Percentiles rank a stretch among this genome's conserved stretches.
These are phyloP conservation scores for Tetrapedia diversipes DNA, from an alignment of 2,888 invertebrate species.

Conservation along the genomic window DNA sequence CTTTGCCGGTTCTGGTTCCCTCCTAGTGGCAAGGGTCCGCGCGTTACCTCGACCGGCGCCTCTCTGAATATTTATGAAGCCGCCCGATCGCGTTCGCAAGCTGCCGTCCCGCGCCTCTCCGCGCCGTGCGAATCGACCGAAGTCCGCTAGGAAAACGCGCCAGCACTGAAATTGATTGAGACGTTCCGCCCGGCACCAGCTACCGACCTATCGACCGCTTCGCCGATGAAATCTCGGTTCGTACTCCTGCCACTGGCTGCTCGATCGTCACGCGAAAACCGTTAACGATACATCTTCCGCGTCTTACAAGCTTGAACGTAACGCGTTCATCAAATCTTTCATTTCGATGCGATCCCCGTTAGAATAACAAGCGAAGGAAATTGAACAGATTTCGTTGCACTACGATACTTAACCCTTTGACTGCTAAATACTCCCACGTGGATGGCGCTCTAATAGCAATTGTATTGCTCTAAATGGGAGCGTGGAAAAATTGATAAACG, in stretches of 20 bases:
- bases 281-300: background rate
- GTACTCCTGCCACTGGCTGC: constrained; percentile 49
- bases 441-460: too few relatives aligned
- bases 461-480: too few relatives aligned
- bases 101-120: too few relatives aligned
- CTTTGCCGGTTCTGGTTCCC: background rate
- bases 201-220: background rate
- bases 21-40: background rate
- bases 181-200: constrained; percentile 8
- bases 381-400: background rate
- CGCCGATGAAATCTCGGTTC: constrained; percentile 56
- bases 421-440: too few relatives aligned
- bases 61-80: constrained; percentile 69
- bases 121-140: constrained; percentile 4
- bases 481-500: too few relatives aligned
- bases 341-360: background rate
- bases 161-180: constrained; percentile 44
- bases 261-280: background rate
- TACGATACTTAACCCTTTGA: too few relatives aligned
- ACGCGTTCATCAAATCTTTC: background rate
- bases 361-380: background rate
- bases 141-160: constrained; percentile 6
- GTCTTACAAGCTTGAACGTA: constrained; percentile 11
- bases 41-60: constrained; percentile 11
- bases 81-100: constrained; percentile 8